phyloP scores from a whole-genome alignment of 2,797 vertebrate species.

The Argentina silus region DNA sequence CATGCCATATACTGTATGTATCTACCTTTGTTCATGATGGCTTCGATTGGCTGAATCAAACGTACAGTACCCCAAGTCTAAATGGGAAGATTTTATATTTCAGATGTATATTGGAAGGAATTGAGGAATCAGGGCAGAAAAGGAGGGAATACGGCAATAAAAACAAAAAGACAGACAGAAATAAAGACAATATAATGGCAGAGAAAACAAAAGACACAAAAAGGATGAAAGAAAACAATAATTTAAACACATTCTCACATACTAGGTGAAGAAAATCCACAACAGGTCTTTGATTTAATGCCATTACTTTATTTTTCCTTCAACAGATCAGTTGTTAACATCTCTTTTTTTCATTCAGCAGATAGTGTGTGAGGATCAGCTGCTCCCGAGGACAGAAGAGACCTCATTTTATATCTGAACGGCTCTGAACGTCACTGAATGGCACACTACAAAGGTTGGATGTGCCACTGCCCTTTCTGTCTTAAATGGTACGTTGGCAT shows the following conservation, averaged over 20 bases:
- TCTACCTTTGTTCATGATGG: slow-evolving; percentile 33
- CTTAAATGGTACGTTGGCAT: slow-evolving; percentile 88
- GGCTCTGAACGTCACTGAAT: slow-evolving; percentile 76
- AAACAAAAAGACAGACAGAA: neutral
- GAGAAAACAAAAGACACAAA: slow-evolving; percentile 8
- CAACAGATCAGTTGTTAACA: slow-evolving; percentile 65
- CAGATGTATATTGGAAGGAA: neutral
- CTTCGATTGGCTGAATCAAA: slow-evolving; percentile 62
- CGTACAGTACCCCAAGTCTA: slow-evolving; percentile 58
- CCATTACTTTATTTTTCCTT: neutral
- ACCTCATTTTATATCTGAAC: slow-evolving; percentile 78
- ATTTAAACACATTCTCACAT: neutral
- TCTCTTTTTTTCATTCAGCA: slow-evolving; percentile 41
- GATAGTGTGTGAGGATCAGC: slow-evolving; percentile 68
- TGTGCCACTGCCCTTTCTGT: slow-evolving; percentile 83
- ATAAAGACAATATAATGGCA: slow-evolving; percentile 10
- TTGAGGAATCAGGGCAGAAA: slow-evolving; percentile 9
- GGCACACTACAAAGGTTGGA: slow-evolving; percentile 85
- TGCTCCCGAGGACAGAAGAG: slow-evolving; percentile 70
- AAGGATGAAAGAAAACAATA: slow-evolving; percentile 15
- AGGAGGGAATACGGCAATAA: slow-evolving; percentile 5
- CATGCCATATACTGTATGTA: slow-evolving; percentile 50
- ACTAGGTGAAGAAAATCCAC: neutral
- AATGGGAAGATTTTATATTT: neutral
- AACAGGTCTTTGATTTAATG: neutral